Evolutionary conservation across 92 coral and sea anemone species (phyloP), one percentile per base, ranked within the genome.

Genomic region (Palythoa grandiflora): DNA sequence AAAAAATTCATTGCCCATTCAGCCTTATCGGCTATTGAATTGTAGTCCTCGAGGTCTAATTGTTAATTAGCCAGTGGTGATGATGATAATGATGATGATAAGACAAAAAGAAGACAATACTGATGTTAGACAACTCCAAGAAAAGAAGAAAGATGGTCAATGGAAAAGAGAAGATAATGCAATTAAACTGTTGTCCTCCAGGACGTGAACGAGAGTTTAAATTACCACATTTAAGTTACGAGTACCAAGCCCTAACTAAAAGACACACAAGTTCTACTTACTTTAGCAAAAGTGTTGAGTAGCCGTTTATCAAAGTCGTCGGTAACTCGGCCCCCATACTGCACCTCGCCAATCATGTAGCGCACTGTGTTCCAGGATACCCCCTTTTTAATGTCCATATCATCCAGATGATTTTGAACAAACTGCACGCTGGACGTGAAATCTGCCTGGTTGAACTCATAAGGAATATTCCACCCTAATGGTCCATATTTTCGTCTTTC

Each of bases 401-500:
- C 98, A 83, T 95, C 98, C 53, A 96, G 91, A 80, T 96, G 98
- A 61, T 96, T 96, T 81, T 97, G 99, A 44, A 97, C 98, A 81
- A 97, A 97, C 94, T 97, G 99, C 38, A 97, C 99, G 65, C 99
- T 97, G 83, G 98, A 97, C 20, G 98, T 97, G 89, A 97, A 97
- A 83, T 97, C 99, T 9, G 99, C 99, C 89, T 97, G 99, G 93
- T 97, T 97, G 74, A 97, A 95, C 71, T 95, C 98, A 80, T 95
- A 95, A 19, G 98, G 99, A 53, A 97, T 97, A 68, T 97, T 97
- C 99, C 98, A 97, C 2, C 99, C 99, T 9, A 97, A 83, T 0
- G 99, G 99, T 10, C 99, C 99, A 57, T 97, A 97, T 79, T 97
- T 97, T 38, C 99, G 97, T 76, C 99, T 96, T 53, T 97, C 99